These are phyloP conservation scores for Volucella inanis DNA, from an alignment of 2,888 invertebrate species.

Conservation along the genomic window DNA sequence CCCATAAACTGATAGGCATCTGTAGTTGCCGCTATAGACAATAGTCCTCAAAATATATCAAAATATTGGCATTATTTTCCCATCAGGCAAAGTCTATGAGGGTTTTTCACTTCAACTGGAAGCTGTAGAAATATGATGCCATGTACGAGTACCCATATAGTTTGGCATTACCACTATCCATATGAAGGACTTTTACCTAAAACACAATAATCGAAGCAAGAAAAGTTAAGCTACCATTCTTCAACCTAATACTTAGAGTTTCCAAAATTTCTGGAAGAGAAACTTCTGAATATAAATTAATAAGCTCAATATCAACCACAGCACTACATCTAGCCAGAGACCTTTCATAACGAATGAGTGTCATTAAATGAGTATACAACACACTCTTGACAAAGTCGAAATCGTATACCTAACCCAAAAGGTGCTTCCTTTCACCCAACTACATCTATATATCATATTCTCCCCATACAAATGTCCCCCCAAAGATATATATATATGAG, in stretches of 20 bases:
- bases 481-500: background rate
- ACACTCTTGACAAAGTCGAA: conserved; percentile 37
- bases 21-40: too few relatives aligned
- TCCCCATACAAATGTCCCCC: background rate
- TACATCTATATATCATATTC: conserved; percentile 42
- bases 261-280: conserved; percentile 24
- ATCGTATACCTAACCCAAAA: conserved; percentile 52
- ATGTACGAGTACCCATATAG: too few relatives aligned
- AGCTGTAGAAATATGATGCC: too few relatives aligned
- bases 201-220: conserved; percentile 2
- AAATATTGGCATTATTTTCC: too few relatives aligned
- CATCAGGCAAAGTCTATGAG: too few relatives aligned
- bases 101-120: too few relatives aligned
- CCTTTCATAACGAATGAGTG: conserved; percentile 60
- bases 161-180: too few relatives aligned
- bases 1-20: too few relatives aligned
- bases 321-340: conserved; percentile 31
- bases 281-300: conserved; percentile 44
- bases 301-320: conserved; percentile 32
- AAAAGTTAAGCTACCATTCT: conserved; percentile 40
- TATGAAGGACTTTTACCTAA: too few relatives aligned
- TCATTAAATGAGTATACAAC: conserved; percentile 65
- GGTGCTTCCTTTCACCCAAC: conserved; percentile 16
- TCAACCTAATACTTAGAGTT: conserved; percentile 5
- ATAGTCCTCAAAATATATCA: too few relatives aligned